Conservation (phyloP, 2,888 invertebrate genomes). For the Parascotia fuliginaria region DNA sequence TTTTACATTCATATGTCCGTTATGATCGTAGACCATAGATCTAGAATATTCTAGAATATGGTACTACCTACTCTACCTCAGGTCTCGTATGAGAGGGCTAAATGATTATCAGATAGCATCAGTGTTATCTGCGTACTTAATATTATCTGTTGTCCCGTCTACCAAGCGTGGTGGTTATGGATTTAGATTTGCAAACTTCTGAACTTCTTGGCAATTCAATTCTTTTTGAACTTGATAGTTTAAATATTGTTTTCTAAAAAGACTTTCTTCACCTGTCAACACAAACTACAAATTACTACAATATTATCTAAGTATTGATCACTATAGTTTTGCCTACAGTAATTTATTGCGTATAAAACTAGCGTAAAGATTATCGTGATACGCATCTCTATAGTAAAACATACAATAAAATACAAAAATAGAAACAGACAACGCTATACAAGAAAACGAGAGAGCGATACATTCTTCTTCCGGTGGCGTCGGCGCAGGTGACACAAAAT, state of each 20-base stretch:
- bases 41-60: too few relatives aligned
- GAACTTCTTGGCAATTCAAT: too few relatives aligned
- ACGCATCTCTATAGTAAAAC: slow-evolving; percentile 76
- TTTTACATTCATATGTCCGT: too few relatives aligned
- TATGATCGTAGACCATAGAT: too few relatives aligned
- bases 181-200: too few relatives aligned
- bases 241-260: slow-evolving; percentile 26
- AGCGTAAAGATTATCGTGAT: slow-evolving; percentile 79
- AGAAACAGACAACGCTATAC: slow-evolving; percentile 56
- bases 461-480: slow-evolving; percentile 80
- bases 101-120: too few relatives aligned
- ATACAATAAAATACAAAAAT: slow-evolving; percentile 69
- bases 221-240: not conserved
- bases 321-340: slow-evolving; percentile 63
- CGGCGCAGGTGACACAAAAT: slow-evolving; percentile 84
- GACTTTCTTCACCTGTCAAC: slow-evolving; percentile 73
- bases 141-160: too few relatives aligned
- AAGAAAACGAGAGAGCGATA: slow-evolving; percentile 42
- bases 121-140: too few relatives aligned
- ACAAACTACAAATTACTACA: slow-evolving; percentile 70
- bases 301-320: slow-evolving; percentile 69
- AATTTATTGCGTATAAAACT: slow-evolving; percentile 82
- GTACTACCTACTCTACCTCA: too few relatives aligned
- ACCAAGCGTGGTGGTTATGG: too few relatives aligned
- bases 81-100: too few relatives aligned